These are phyloP conservation scores for Neotoma lepida DNA, from an alignment of 2,113 vertebrate species.

Conservation along the genomic window DNA sequence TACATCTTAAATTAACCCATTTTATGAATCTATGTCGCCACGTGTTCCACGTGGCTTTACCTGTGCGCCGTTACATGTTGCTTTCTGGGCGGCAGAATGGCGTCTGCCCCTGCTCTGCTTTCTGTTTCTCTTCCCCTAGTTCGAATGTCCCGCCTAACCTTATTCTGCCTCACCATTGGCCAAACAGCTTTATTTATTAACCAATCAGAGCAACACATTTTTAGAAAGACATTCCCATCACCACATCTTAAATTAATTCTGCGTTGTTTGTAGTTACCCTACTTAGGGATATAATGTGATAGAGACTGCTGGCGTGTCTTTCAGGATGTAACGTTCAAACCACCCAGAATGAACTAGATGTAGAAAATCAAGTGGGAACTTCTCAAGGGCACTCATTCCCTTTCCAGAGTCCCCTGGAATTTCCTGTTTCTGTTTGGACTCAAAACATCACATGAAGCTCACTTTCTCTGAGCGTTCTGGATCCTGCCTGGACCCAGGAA, in stretches of 20 bases:
- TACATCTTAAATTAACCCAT: too few species aligned
- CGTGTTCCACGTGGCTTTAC: too few species aligned
- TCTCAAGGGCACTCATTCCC: conserved; percentile 53
- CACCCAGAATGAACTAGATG: conserved; percentile 56
- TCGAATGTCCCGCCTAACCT: too few species aligned
- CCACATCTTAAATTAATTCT: conserved; percentile 24
- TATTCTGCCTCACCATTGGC: too few species aligned
- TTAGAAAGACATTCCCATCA: too few species aligned
- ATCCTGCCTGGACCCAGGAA: conserved; percentile 45
- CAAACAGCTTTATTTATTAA: too few species aligned
- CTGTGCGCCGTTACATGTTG: too few species aligned
- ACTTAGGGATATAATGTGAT: neutral
- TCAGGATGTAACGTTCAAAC: conserved; percentile 5
- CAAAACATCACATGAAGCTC: conserved; percentile 56
- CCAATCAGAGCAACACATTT: too few species aligned
- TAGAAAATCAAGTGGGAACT: conserved; percentile 61
- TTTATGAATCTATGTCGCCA: too few species aligned
- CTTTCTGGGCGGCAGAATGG: too few species aligned
- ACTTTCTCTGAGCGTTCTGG: conserved; percentile 56
- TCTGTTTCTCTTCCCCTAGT: too few species aligned
- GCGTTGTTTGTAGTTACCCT: conserved; percentile 23
- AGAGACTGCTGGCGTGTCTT: conserved; percentile 40
- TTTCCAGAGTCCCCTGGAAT: conserved; percentile 66
- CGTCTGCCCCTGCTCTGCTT: too few species aligned
- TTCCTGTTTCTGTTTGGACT: conserved; percentile 76